Percentiles rank a stretch among this genome's conserved stretches.
These are phyloP conservation scores for Eueremaeus valkanovi DNA, from an alignment of 2,888 invertebrate species.

Conservation along the genomic window DNA sequence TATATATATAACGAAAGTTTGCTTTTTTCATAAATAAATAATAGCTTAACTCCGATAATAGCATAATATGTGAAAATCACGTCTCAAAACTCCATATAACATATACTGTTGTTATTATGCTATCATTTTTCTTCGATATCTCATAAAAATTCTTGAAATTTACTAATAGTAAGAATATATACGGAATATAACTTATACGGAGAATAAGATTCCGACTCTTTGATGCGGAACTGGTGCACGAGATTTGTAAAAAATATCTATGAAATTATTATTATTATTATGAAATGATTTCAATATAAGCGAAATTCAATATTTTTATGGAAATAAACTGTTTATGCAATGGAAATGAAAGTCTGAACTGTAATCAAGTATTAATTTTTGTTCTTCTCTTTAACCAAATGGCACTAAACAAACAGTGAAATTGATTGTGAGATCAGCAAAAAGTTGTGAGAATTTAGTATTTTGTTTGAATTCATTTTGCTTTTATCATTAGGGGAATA, in stretches of 20 bases:
- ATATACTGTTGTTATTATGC: too few species aligned
- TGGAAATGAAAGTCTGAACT: not conserved
- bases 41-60: not conserved
- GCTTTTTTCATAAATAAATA: not conserved
- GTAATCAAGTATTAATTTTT: not conserved
- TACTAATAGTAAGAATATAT: not conserved
- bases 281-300: not conserved
- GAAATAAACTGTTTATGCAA: not conserved
- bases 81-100: not conserved
- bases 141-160: not conserved
- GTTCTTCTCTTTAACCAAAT: not conserved
- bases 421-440: not conserved
- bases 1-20: not conserved
- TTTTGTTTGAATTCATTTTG: too few species aligned
- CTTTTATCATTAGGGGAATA: not conserved
- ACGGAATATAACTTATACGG: not conserved
- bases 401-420: not conserved
- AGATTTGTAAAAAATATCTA: too few species aligned
- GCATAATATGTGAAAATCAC: not conserved
- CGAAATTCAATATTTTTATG: not conserved
- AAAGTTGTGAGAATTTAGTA: too few species aligned
- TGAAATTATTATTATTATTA: too few species aligned
- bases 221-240: slow-evolving; percentile 9
- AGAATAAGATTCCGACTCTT: not conserved
- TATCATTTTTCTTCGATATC: not conserved